Percentiles rank a stretch among this genome's conserved stretches.
phyloP scores from a whole-genome alignment of 2,888 invertebrate genomes.

The Drosophila gaucha region DNA sequence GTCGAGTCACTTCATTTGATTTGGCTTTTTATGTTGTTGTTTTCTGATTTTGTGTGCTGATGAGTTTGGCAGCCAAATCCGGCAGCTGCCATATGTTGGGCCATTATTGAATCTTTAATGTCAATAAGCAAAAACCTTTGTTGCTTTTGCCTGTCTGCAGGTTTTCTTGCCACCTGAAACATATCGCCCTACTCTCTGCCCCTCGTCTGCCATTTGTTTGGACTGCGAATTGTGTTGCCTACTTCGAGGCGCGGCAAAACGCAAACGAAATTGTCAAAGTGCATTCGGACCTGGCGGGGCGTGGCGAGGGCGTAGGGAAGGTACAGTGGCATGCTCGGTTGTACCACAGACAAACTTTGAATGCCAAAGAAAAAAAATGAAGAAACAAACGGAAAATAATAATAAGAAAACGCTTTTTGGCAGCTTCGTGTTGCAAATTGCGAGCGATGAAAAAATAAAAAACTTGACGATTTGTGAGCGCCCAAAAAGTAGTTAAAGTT shows the following conservation, averaged over 20 bases:
- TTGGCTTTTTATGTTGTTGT: constrained; percentile 4
- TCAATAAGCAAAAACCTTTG: constrained; percentile 60
- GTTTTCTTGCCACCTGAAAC: neutral
- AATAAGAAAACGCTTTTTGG: constrained; percentile 51
- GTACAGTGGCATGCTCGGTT: constrained; percentile 11
- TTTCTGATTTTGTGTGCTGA: constrained; percentile 2
- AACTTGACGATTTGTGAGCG: constrained; percentile 67
- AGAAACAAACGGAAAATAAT: constrained; percentile 39
- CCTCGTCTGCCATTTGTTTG: constrained; percentile 17
- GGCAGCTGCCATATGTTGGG: constrained; percentile 55
- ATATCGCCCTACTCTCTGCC: neutral
- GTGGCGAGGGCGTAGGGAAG: neutral
- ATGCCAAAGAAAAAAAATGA: constrained; percentile 12
- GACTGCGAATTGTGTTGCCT: constrained; percentile 50
- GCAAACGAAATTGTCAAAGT: constrained; percentile 51
- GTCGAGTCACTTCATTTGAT: neutral
- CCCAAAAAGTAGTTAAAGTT: constrained; percentile 67
- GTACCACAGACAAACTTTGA: constrained; percentile 46
- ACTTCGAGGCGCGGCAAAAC: constrained; percentile 49
- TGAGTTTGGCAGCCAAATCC: constrained; percentile 72
- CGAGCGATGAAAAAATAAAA: constrained; percentile 14
- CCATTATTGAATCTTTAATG: constrained; percentile 77
- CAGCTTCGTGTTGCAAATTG: constrained; percentile 75
- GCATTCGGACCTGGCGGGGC: constrained; percentile 15
- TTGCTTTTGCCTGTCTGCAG: constrained; percentile 16